phyloP scores from a whole-genome alignment of 2,888 invertebrate genomes.

The Coremacera marginata region DNA sequence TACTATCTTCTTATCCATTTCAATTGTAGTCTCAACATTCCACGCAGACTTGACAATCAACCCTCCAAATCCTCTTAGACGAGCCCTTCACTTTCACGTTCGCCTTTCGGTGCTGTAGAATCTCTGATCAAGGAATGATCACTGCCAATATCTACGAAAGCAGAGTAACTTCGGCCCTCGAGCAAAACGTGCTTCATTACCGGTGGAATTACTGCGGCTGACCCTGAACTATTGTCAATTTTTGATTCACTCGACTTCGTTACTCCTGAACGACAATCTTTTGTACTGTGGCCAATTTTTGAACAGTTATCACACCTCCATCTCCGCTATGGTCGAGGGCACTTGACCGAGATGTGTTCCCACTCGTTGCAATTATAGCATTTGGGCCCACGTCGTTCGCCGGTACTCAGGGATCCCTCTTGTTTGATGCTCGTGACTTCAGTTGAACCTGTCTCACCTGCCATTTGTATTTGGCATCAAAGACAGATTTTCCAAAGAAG shows the following conservation, averaged over 20 bases:
- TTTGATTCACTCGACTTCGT: not conserved
- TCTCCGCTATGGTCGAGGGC: slow-evolving; percentile 14
- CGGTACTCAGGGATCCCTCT: not conserved
- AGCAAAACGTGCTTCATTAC: slow-evolving; percentile 11
- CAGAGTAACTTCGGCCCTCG: not conserved
- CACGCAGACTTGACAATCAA: not conserved
- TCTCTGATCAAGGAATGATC: slow-evolving; percentile 19
- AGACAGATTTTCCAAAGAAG: slow-evolving; percentile 42
- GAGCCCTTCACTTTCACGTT: not conserved
- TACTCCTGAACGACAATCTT: not conserved
- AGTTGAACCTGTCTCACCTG: not conserved
- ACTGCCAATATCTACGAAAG: slow-evolving; percentile 28
- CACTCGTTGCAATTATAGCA: slow-evolving; percentile 27
- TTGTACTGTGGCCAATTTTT: slow-evolving; percentile 5
- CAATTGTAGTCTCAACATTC: not conserved
- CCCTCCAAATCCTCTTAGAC: slow-evolving; percentile 11
- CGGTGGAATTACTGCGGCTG: not conserved
- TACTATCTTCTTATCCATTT: not conserved
- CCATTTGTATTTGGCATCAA: not conserved
- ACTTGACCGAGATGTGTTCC: slow-evolving; percentile 27
- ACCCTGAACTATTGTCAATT: not conserved
- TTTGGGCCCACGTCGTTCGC: not conserved
- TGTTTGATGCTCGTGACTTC: not conserved
- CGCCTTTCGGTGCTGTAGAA: not conserved
- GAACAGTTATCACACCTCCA: not conserved